Base-by-base conservation (phyloP, 2,888 invertebrate genomes). In the Eucera pruinosa region DNA sequence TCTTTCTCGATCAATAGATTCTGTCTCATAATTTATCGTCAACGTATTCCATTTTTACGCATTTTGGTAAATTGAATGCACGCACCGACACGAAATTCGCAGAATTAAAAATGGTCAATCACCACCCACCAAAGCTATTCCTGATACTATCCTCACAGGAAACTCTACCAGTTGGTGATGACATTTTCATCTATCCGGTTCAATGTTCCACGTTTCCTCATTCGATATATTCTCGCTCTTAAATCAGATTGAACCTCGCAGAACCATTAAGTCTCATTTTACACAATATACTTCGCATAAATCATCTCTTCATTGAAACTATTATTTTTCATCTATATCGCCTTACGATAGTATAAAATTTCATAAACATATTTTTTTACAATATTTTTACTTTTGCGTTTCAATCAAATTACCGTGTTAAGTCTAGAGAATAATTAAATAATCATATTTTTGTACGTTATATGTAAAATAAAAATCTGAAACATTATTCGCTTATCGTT, bases 171-270 rank as follows among this genome's bases (percentile, higher is more conserved):
- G 86, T 68, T 52, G 82, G 81, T 85, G 84, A 89, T 89, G 87
- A 89, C 89, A 89, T 88, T 89, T 85, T 83, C 87, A 84, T 86
- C 85, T 88, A 88, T 88, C 88, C 88, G 88, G 88, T 88, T 87
- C 87, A 81, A 82, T 82, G 85, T 87, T 88, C 87, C 88, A 82
- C 85, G 86, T 80, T 84, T 81, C 82, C 73, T 72, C 70, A 71
- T 83, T 69, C 83, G 84, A 86, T 82, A 80, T 79, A 78, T 74
- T 73, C 69, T 72, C 67, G 69, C 73, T 68, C 77, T 78, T 83
- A 66, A 72, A 79, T 79, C 69, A 80, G 74, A 78, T 79, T 71
- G 68, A 72, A 47, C 23, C 33, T 15, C 54, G 27, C 71, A 13
- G 25, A 54, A 62, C 23, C 60, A 48, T 41, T 3, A 43, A 73